These are phyloP conservation scores for Uromys caudimaculatus DNA, from an alignment of 2,797 vertebrate genomes.

Conservation along the genomic window DNA sequence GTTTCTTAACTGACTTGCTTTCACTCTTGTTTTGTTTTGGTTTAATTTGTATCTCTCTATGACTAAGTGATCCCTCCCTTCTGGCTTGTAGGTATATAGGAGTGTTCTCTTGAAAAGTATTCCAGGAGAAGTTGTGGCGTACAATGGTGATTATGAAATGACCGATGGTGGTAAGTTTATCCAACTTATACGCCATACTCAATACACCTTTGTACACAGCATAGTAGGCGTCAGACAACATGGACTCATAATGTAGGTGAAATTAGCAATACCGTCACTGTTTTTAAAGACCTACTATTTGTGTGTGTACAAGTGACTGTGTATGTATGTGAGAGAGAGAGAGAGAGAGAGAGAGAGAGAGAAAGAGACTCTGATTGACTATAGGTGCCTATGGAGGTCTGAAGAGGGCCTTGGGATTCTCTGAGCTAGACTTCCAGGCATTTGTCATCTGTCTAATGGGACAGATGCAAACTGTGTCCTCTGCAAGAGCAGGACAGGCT, in stretches of 20 bases:
- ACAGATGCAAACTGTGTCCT: not conserved
- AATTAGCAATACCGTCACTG: not conserved
- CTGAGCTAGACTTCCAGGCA: not conserved
- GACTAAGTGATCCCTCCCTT: not conserved
- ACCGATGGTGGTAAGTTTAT: slow-evolving; percentile 83
- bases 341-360: not conserved
- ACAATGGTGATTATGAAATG: slow-evolving; percentile 88
- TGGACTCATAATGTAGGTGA: not conserved
- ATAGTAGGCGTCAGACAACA: not conserved
- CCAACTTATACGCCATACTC: not conserved
- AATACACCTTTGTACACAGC: slow-evolving; percentile 8
- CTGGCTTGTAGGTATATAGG: slow-evolving; percentile 93
- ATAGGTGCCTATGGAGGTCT: not conserved
- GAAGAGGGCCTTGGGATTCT: not conserved
- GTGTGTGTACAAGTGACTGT: not conserved
- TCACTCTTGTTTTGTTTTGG: slow-evolving; percentile 64
- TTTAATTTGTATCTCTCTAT: slow-evolving; percentile 36
- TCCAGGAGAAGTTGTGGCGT: slow-evolving; percentile 66
- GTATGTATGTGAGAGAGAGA: not conserved
- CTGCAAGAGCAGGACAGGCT: not conserved
- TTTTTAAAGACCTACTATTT: not conserved
- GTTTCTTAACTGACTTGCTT: slow-evolving; percentile 55
- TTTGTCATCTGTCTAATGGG: not conserved
- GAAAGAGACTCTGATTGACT: not conserved
- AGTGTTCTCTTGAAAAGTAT: slow-evolving; percentile 92